Conservation (phyloP, 30 jellyfish, hydroid and myxozoan species). For the Hydractinia echinata region DNA sequence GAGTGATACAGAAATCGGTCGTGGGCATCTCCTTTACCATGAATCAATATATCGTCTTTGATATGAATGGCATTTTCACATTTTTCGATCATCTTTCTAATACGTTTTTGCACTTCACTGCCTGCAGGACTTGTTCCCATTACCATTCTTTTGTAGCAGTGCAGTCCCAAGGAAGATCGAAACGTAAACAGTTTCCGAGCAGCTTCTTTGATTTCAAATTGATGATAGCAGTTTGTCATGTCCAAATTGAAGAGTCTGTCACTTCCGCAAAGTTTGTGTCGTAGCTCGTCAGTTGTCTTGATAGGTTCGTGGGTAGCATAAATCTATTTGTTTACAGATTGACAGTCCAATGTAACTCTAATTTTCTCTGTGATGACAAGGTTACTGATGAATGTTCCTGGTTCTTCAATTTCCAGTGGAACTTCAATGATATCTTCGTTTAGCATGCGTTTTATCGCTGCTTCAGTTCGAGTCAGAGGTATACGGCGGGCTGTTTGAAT, state of each 20-base stretch:
- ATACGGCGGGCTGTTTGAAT: not conserved
- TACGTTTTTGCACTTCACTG: not conserved
- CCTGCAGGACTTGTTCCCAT: not conserved
- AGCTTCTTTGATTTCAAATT: not conserved
- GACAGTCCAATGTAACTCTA: not conserved
- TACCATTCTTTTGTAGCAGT: not conserved
- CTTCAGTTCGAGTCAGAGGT: not conserved
- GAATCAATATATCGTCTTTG: not conserved
- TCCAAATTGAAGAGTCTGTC: not conserved
- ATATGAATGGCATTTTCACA: not conserved
- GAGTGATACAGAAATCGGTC: not conserved
- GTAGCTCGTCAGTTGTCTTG: not conserved
- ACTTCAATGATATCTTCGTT: not conserved
- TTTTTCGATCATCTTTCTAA: not conserved
- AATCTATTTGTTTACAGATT: not conserved
- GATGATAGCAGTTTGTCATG: not conserved
- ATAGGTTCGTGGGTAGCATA: not conserved
- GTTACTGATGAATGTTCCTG: conserved; percentile 10
- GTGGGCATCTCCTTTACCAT: not conserved
- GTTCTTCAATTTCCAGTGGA: not conserved
- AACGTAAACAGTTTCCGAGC: not conserved
- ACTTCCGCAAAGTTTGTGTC: not conserved
- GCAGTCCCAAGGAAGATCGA: not conserved
- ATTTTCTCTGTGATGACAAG: conserved; percentile 10
- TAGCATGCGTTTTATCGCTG: not conserved